Conservation (phyloP, 2,113 vertebrate species). For the Scytalopus superciliaris region DNA sequence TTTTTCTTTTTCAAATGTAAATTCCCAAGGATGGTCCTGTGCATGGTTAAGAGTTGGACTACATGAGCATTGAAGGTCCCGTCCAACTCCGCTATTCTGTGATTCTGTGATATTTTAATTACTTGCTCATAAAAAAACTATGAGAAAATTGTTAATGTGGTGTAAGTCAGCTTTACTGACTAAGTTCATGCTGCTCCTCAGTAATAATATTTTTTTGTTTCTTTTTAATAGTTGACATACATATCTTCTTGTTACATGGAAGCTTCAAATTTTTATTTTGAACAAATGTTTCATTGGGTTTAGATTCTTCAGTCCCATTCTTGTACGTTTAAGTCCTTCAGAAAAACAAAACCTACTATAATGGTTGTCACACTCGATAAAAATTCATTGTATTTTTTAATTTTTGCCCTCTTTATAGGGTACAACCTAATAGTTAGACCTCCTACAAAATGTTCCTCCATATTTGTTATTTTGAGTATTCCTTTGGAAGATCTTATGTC, state of each 20-base stretch:
- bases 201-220: not conserved
- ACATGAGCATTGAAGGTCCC: not conserved
- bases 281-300: not conserved
- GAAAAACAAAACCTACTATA: not conserved
- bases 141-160: not conserved
- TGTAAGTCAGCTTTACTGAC: not conserved
- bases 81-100: not conserved
- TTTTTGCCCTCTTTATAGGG: not conserved
- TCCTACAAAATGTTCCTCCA: not conserved
- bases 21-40: not conserved
- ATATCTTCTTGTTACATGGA: not conserved
- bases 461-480: not conserved
- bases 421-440: not conserved
- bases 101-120: not conserved
- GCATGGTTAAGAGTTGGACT: not conserved
- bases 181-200: not conserved
- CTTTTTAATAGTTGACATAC: not conserved
- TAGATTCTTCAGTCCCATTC: not conserved
- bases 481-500: not conserved
- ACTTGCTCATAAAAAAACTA: not conserved
- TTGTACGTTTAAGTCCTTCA: not conserved
- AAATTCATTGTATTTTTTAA: not conserved
- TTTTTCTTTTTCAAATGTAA: not conserved
- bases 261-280: not conserved
- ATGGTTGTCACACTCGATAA: not conserved